Base-by-base conservation (phyloP, 2,888 invertebrate species). In the Helobdella robusta region DNA sequence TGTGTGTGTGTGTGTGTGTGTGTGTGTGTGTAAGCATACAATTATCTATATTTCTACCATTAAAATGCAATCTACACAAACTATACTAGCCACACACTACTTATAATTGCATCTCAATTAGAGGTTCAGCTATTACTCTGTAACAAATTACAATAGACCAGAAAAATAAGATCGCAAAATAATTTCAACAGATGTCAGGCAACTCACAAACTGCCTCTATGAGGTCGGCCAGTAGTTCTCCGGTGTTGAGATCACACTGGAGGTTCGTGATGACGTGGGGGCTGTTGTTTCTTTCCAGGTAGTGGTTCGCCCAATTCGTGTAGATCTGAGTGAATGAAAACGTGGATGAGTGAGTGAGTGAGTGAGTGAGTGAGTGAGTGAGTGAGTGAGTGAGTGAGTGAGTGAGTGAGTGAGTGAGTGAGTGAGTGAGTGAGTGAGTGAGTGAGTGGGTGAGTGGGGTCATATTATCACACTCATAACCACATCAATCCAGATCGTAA, bases 241-340 rank as follows among this genome's bases (percentile, higher is more conserved):
- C 93, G 84, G 94, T 93, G 44, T 89, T 87, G 79, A 94, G 88
- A 82, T 94, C 94, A 65, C 87, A 84, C 70, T 93, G 92, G 70
- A 94, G 84, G 77, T 89, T 89, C 70, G 85, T 85, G 70, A 92
- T 91, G 75, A 89, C 86, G 67, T 88, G 85, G 73, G 90, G 88
- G 72, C 89, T 89, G 34, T 75, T 71, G 66, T 89, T 89, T 75
- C 92, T 89, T 80, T 94, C 93, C 83, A 94, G 81, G 81, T 94
- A 94, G 78, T 94, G 93, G 81, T 94, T 94, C 59, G 93, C 94
- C 94, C 94, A 94, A 82, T 94, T 93, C 66, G 93, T 93, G 82
- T 94, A 94, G 76, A 94, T 92, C 93, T 94, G 84, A 25, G 44
- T 61, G 25, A 56, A 40, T 15, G n/a, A 40, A n/a, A n/a, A 15